Percentiles rank a stretch among this genome's conserved stretches.
Evolutionary conservation across 2,113 vertebrate species (phyloP).

Genomic region (Tetraodon nigroviridis): DNA sequence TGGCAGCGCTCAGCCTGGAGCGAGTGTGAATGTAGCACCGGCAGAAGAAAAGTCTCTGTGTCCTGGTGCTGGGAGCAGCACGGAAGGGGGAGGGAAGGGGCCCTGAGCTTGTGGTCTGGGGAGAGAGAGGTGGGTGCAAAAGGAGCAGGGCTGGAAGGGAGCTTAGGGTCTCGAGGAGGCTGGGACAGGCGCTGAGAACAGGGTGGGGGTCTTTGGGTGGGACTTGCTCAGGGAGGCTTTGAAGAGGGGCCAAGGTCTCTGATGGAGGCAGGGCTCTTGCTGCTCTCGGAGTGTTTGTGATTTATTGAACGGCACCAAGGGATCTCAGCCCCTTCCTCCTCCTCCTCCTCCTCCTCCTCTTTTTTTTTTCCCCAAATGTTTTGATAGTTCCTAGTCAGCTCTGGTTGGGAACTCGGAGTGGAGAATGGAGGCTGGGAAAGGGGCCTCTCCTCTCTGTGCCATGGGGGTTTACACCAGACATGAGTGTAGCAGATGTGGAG

Average conservation of each 20-base stretch:
- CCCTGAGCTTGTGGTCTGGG: conserved; percentile 27
- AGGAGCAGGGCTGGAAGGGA: conserved; percentile 29
- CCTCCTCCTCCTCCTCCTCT: conserved; percentile 21
- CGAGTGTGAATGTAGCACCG: conserved; percentile 63
- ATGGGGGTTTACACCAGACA: conserved; percentile 73
- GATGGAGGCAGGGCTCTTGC: conserved; percentile 58
- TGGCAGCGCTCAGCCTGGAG: conserved; percentile 50
- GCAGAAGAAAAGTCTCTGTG: conserved; percentile 73
- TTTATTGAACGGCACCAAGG: conserved; percentile 69
- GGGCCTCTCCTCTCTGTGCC: conserved; percentile 60
- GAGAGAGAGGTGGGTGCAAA: conserved; percentile 32
- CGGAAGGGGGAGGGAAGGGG: conserved; percentile 2
- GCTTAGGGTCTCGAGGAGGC: conserved; percentile 38
- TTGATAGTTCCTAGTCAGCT: conserved; percentile 68
- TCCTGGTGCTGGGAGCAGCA: conserved; percentile 30
- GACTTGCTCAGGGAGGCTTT: conserved; percentile 47
- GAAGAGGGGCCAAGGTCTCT: conserved; percentile 45
- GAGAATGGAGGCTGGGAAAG: conserved; percentile 54
- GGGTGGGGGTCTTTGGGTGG: conserved; percentile 15
- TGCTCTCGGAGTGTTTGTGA: conserved; percentile 64
- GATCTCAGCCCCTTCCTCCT: conserved; percentile 59
- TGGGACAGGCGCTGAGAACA: conserved; percentile 11
- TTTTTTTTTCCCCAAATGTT: conserved; percentile 56
- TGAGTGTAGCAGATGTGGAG: conserved; percentile 78
- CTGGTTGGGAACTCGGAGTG: conserved; percentile 40